These are phyloP conservation scores for Tetramorium alpestre DNA, from an alignment of 1,140 invertebrate species.

Conservation along the genomic window DNA sequence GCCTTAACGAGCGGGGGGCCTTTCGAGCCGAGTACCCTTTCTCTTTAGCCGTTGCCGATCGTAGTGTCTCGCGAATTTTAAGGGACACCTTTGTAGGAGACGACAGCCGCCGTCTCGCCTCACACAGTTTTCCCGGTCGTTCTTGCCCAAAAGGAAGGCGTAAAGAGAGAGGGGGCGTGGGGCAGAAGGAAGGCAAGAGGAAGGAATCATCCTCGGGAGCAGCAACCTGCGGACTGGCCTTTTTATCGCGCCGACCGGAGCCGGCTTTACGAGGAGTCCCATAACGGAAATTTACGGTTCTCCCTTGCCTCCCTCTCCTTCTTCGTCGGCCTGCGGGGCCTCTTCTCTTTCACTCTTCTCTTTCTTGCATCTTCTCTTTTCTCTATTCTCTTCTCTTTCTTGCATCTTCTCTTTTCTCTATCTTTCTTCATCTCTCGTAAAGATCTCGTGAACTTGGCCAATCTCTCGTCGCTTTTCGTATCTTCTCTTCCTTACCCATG, in stretches of 20 bases:
- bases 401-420: neutral
- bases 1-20: constrained; percentile 65
- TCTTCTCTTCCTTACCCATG: constrained; percentile 17
- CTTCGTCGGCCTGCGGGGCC: neutral
- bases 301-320: constrained; percentile 58
- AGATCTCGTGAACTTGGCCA: constrained; percentile 6
- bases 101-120: constrained; percentile 64
- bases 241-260: constrained; percentile 76
- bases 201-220: constrained; percentile 71
- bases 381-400: neutral
- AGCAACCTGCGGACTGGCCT: constrained; percentile 75
- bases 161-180: constrained; percentile 3
- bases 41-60: constrained; percentile 67
- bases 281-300: constrained; percentile 76
- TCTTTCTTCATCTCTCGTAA: constrained; percentile 8
- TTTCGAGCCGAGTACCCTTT: neutral
- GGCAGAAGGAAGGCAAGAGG: constrained; percentile 19
- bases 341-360: constrained; percentile 40
- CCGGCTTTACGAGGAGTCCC: constrained; percentile 76
- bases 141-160: constrained; percentile 47
- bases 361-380: neutral
- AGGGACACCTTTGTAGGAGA: constrained; percentile 70
- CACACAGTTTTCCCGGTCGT: constrained; percentile 65
- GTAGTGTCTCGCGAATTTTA: constrained; percentile 74
- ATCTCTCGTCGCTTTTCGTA: constrained; percentile 17